Evolutionary conservation across 2,888 invertebrate species (phyloP), one percentile per base, ranked within the genome.

Genomic region (Poecilobothrus nobilitatus): DNA sequence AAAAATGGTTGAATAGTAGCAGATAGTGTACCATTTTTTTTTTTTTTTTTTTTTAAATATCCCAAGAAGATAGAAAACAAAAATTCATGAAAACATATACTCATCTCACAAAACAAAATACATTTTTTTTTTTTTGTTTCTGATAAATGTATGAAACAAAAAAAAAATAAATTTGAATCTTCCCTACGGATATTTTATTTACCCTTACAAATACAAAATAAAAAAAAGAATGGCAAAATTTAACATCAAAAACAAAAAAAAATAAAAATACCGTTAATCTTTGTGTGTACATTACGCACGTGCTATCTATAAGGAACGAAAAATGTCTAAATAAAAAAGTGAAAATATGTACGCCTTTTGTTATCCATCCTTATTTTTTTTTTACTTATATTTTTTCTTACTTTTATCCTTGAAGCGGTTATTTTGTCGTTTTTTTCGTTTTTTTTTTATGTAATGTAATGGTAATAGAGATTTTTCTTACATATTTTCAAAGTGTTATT

Each of bases 161-260:
- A 53, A n/a, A 44, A 44, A 53, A 12, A 53, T 53, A 53, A 53
- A 53, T 53, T 53, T 53, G 12, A 53, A n/a, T 53, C 53, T 18
- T 18, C 53, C 53, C 53, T 53, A 53, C 53, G 53, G 53, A 53
- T 53, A 53, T 53, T 53, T 53, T 53, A 53, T 53, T 53, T 53
- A 53, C 53, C 53, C 53, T 9, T 53, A 9, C 2, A 53, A 18
- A n/a, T 27, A 27, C 27, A n/a, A n/a, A n/a, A n/a, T n/a, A 41
- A 15, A 41, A 41, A n/a, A n/a, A n/a, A n/a, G n/a, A n/a, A n/a
- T n/a, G 15, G 15, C 9, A 41, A 41, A 41, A 15, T 12, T 41
- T 41, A 41, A 15, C 9, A 41, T 41, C 15, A 41, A 9, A 18
- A 53, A 18, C 2, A 53, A 15, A 53, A 53, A 53, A 53, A 53